Percentiles rank a stretch among this genome's conserved stretches.
Evolutionary conservation across 2,888 invertebrate species (phyloP).

Genomic region (Drosophila borborema): DNA sequence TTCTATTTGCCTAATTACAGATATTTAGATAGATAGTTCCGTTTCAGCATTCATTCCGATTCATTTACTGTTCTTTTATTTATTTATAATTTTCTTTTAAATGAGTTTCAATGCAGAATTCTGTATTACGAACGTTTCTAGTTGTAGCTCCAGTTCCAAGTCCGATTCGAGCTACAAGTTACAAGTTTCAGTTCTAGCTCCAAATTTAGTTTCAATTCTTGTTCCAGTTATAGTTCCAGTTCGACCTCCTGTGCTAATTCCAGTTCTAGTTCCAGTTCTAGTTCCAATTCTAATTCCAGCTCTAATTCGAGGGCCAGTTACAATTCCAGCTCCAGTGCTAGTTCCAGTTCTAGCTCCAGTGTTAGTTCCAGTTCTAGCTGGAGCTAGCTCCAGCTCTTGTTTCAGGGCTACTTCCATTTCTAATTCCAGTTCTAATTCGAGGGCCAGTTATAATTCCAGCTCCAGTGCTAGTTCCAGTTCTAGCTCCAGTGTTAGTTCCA

Average conservation of each 20-base stretch:
- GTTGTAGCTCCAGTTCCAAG: neutral
- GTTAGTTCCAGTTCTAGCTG: too few species aligned
- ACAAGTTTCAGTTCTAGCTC: too few species aligned
- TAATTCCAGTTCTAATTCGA: neutral
- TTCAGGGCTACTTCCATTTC: too few species aligned
- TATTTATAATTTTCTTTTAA: too few species aligned
- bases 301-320: neutral
- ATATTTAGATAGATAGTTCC: neutral
- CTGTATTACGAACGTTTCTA: too few species aligned
- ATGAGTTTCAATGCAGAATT: too few species aligned
- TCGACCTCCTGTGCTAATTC: neutral
- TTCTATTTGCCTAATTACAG: neutral
- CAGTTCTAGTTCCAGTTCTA: neutral
- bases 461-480: neutral
- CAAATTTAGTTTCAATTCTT: neutral
- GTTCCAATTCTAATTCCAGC: too few species aligned
- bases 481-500: neutral
- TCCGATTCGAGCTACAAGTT: neutral
- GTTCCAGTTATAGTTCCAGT: neutral
- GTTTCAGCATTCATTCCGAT: neutral
- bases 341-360: neutral
- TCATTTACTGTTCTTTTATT: neutral
- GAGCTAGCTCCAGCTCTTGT: neutral
- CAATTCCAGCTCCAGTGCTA: neutral
- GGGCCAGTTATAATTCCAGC: neutral